These are phyloP conservation scores for Calvadosia cruxmelitensis DNA, from an alignment of 30 jellyfish, hydroid and myxozoan species.

Conservation along the genomic window DNA sequence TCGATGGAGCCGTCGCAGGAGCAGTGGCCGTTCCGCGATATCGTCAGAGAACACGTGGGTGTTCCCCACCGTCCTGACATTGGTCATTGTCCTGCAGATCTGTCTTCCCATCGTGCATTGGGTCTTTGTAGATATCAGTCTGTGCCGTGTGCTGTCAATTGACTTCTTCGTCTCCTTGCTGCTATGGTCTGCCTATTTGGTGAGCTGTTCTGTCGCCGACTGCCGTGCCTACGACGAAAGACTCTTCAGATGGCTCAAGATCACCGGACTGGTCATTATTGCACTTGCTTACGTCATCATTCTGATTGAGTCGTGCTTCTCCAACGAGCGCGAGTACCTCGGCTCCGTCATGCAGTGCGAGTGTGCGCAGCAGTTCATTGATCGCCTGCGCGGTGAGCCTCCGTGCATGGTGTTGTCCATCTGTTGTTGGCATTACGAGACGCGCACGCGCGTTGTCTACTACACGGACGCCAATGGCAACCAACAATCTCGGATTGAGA, in stretches of 20 bases:
- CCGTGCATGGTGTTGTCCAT: constrained; percentile 5
- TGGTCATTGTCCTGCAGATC: not conserved
- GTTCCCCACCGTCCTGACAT: not conserved
- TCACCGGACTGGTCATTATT: constrained; percentile 4
- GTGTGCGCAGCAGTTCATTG: constrained; percentile 14
- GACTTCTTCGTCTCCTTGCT: constrained; percentile 12
- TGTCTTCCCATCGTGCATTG: not conserved
- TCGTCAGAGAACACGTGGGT: not conserved
- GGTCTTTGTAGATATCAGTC: not conserved
- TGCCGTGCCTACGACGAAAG: constrained; percentile 13
- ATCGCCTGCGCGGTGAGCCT: not conserved
- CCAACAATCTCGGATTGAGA: constrained; percentile 21
- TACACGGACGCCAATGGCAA: constrained; percentile 40
- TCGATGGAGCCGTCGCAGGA: not conserved
- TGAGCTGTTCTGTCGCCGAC: constrained; percentile 7
- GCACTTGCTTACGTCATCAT: constrained; percentile 17
- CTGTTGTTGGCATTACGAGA: constrained; percentile 44
- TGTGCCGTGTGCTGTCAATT: constrained; percentile 2
- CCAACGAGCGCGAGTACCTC: constrained; percentile 22
- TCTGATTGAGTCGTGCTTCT: constrained; percentile 36
- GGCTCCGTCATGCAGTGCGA: constrained; percentile 2
- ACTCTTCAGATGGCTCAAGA: not conserved
- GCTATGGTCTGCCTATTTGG: constrained; percentile 9
- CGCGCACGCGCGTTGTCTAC: constrained; percentile 19
- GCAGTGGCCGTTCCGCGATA: not conserved